Base-by-base conservation (phyloP, 2,888 invertebrate genomes). In the Netelia inedita region DNA sequence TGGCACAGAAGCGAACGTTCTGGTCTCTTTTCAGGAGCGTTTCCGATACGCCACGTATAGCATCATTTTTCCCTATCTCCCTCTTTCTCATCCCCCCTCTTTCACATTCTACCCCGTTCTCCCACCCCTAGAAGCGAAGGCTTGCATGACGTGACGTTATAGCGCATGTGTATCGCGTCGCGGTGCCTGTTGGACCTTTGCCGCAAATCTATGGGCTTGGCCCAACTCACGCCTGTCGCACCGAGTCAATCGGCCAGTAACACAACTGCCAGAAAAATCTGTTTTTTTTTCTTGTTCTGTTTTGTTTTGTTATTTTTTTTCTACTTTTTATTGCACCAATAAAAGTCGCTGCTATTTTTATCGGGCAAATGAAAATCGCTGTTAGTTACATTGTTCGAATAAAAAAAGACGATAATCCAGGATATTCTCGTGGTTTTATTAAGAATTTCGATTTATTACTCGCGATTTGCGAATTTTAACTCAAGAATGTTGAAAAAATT, bases 11-110 rank as follows among this genome's bases (percentile, higher is more conserved):
- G 46, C 46, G 14, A 46, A 46, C 14, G 46, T 10, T 80, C 83
- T 86, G 76, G 71, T 76, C 82, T 82, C 88, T 86, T 88, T 88
- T 88, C 87, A 69, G 50, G 63, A 80, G 59, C 81, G 68, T 84
- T 87, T 85, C 88, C 87, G 86, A 85, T 80, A 85, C 85, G 78
- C 63, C 81, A 68, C 68, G 63, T 63, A 63, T 50, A 46, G 19
- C 63, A 63, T 65, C 74, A 43, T 53, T 74, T 76, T 59, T 63
- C 76, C 59, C 76, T 79, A 71, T 23, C 59, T 75, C 73, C 65
- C 75, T 76, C 74, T 57, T 59, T 28, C 55, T 35, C 14, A 8
- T 19, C 28, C 85, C 68, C 76, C 19, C 53, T 53, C 68, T 41
- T 81, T 71, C 35, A 43, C 74, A 41, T 76, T 75, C 71, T 55